These are phyloP conservation scores for Drosophila algonquin DNA, from an alignment of 2,888 invertebrate species.

Conservation along the genomic window DNA sequence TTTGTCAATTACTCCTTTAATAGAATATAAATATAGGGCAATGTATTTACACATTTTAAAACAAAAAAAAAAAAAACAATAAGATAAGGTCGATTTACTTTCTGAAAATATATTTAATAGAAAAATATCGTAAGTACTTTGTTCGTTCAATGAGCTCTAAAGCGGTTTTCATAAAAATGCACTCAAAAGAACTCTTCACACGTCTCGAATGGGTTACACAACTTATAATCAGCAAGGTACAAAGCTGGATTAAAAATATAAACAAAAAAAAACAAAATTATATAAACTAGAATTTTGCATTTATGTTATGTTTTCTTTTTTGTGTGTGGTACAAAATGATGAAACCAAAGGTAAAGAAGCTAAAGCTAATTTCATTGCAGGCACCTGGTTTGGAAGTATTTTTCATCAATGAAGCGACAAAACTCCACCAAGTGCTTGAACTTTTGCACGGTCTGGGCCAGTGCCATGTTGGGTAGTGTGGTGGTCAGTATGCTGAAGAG, in stretches of 20 bases:
- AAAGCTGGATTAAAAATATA: neutral
- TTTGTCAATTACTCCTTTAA: neutral
- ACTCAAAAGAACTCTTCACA: too few relatives aligned
- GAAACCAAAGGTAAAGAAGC: neutral
- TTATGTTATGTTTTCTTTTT: neutral
- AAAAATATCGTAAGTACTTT: neutral
- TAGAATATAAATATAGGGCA: neutral
- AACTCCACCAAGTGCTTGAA: constrained; percentile 92
- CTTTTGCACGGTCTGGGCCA: constrained; percentile 91
- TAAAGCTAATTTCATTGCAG: constrained; percentile 5
- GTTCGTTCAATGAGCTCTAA: neutral
- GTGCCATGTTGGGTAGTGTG: constrained; percentile 91
- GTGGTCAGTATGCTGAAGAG: constrained; percentile 97
- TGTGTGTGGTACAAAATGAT: neutral
- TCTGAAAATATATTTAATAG: neutral
- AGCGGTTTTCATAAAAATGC: neutral
- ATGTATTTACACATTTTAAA: neutral
- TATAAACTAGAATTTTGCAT: constrained; percentile 12
- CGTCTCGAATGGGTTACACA: neutral
- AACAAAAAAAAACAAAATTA: neutral
- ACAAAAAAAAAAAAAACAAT: neutral
- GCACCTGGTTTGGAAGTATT: constrained; percentile 86
- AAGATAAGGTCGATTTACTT: neutral
- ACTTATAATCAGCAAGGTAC: neutral
- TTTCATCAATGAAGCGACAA: constrained; percentile 92